phyloP scores from a whole-genome alignment of 2,888 invertebrate species.

The Ctenicera cuprea region DNA sequence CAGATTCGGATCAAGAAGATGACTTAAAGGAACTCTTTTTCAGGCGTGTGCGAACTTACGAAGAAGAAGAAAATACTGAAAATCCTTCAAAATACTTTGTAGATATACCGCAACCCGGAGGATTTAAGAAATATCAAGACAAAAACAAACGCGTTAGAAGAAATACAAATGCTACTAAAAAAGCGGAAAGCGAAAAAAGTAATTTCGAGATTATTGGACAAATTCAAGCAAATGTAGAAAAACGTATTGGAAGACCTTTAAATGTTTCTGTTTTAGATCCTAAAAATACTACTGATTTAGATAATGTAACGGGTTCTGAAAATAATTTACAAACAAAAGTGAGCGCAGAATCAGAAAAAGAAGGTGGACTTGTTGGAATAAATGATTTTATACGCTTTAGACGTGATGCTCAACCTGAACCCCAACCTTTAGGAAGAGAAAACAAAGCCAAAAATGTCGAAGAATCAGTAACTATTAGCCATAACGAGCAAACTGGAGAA shows the following conservation, averaged over 20 bases:
- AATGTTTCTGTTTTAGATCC: slow-evolving; percentile 60
- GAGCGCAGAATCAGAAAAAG: slow-evolving; percentile 24
- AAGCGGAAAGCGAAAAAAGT: slow-evolving; percentile 29
- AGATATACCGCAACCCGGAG: slow-evolving; percentile 56
- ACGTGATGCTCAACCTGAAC: slow-evolving; percentile 54
- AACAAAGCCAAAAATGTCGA: background rate
- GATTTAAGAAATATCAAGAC: slow-evolving; percentile 37
- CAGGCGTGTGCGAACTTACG: slow-evolving; percentile 47
- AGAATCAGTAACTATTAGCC: background rate
- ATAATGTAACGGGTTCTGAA: background rate
- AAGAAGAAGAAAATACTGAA: slow-evolving; percentile 19
- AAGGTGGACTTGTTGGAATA: slow-evolving; percentile 56
- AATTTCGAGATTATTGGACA: slow-evolving; percentile 20
- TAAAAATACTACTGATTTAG: slow-evolving; percentile 35
- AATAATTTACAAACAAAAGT: background rate
- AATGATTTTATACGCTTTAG: slow-evolving; percentile 69
- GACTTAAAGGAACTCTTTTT: slow-evolving; percentile 56
- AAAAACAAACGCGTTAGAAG: slow-evolving; percentile 23
- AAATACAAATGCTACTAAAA: slow-evolving; percentile 39
- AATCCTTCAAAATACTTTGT: slow-evolving; percentile 23
- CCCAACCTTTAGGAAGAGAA: slow-evolving; percentile 17
- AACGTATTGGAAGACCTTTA: slow-evolving; percentile 62
- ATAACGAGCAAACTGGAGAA: slow-evolving; percentile 5
- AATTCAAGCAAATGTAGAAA: slow-evolving; percentile 40
- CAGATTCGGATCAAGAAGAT: background rate